Conservation (phyloP, 2,888 invertebrate genomes). For the Clivina fossor region DNA sequence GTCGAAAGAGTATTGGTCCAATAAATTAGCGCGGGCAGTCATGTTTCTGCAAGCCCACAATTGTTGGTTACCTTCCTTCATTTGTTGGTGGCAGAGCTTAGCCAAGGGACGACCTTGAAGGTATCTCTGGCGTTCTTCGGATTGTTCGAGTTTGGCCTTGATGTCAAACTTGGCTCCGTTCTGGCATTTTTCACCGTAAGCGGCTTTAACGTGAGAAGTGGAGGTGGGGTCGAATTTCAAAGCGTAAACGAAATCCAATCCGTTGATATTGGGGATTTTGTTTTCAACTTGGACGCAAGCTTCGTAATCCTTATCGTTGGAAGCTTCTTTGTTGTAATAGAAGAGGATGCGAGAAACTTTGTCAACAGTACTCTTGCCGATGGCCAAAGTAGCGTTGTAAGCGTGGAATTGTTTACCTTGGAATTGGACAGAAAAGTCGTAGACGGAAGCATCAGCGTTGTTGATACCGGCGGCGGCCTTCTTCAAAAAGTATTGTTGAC, state of each 20-base stretch:
- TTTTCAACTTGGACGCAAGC: conserved; percentile 55
- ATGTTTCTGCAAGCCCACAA: conserved; percentile 61
- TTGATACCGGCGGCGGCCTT: conserved; percentile 61
- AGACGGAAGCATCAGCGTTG: conserved; percentile 54
- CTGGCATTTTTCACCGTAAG: conserved; percentile 55
- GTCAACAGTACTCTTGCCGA: conserved; percentile 60
- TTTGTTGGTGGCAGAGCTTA: conserved; percentile 57
- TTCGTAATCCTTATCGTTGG: conserved; percentile 49
- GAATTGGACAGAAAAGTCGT: conserved; percentile 60
- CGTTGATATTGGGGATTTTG: conserved; percentile 57
- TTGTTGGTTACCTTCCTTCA: conserved; percentile 59
- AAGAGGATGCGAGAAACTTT: conserved; percentile 57
- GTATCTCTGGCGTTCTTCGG: conserved; percentile 53
- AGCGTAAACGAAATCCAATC: conserved; percentile 59
- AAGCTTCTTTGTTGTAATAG: conserved; percentile 54
- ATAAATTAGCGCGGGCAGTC: conserved; percentile 57
- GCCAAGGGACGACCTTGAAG: conserved; percentile 55
- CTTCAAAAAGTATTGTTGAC: conserved; percentile 58
- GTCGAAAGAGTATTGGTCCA: conserved; percentile 57
- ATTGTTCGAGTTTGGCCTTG: conserved; percentile 55
- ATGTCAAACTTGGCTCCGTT: conserved; percentile 42
- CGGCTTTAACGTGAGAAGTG: conserved; percentile 55
- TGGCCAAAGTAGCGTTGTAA: conserved; percentile 58
- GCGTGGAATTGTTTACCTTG: conserved; percentile 57
- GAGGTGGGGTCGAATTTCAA: conserved; percentile 58